A percentile compares a stretch with the other conserved stretches of the same genome.
Evolutionary conservation across 2,888 invertebrate species (phyloP).

Genomic region (Graphium colonna): DNA sequence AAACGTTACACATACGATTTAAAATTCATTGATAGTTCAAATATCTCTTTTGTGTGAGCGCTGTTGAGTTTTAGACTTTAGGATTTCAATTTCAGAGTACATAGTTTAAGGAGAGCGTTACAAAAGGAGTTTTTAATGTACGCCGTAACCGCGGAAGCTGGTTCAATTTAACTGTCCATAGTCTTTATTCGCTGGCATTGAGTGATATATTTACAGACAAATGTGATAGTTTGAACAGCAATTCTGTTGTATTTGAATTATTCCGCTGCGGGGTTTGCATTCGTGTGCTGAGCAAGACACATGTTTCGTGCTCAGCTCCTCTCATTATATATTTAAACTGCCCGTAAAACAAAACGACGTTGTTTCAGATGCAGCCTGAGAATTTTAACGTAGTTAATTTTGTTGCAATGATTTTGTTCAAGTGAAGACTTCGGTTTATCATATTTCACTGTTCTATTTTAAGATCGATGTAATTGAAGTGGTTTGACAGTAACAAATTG

Average conservation of each 20-base stretch:
- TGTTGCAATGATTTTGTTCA: neutral
- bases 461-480: too few species aligned
- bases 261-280: constrained; percentile 39
- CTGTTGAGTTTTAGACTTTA: constrained; percentile 34
- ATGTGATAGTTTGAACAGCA: constrained; percentile 51
- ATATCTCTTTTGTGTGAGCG: constrained; percentile 33
- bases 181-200: constrained; percentile 56
- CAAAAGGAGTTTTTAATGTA: constrained; percentile 41
- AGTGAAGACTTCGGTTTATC: too few species aligned
- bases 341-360: neutral
- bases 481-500: too few species aligned
- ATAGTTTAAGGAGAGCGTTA: constrained; percentile 27
- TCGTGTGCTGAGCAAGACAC: constrained; percentile 29
- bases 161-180: constrained; percentile 62
- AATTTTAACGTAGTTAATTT: neutral
- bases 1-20: constrained; percentile 47
- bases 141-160: constrained; percentile 51
- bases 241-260: constrained; percentile 38
- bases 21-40: constrained; percentile 37
- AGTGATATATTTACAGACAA: constrained; percentile 65
- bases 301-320: constrained; percentile 17
- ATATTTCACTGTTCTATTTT: neutral
- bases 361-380: neutral
- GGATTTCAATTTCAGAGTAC: constrained; percentile 31
- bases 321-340: constrained; percentile 12